Conservation (phyloP, 2,797 vertebrate species). For the Saxicola maurus region DNA sequence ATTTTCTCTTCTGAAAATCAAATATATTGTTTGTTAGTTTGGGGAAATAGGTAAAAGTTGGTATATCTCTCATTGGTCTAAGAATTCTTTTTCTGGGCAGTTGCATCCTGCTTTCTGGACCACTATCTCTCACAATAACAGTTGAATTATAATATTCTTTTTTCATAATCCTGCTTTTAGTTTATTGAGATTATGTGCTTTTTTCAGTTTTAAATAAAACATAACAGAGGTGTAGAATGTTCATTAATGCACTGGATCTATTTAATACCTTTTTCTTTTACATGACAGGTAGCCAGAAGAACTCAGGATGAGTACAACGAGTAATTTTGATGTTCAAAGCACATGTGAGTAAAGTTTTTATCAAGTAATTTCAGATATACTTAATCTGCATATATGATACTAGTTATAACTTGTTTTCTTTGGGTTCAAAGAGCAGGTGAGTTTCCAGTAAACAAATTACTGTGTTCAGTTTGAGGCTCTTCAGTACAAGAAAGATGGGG, state of each 20-base stretch:
- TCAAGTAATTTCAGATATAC: neutral
- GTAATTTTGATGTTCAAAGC: slow-evolving; percentile 26
- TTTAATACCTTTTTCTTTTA: slow-evolving; percentile 39
- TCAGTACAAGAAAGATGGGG: neutral
- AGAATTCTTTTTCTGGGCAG: neutral
- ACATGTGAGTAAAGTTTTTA: slow-evolving; percentile 63
- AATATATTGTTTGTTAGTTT: neutral
- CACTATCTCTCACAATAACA: neutral
- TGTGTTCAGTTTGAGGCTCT: neutral
- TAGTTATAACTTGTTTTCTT: neutral
- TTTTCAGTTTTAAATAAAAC: neutral
- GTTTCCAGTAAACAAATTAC: neutral
- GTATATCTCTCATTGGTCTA: neutral
- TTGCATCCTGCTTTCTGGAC: neutral
- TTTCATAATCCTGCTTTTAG: neutral
- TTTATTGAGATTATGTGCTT: fast-evolving
- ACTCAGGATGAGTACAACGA: slow-evolving; percentile 65
- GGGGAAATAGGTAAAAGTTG: neutral
- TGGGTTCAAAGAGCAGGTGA: neutral
- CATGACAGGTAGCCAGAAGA: neutral
- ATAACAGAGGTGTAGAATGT: neutral
- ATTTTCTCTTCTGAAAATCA: neutral
- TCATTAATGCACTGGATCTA: neutral
- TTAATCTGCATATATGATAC: neutral
- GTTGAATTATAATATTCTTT: neutral